Evolutionary conservation across 2,113 vertebrate genomes (phyloP).

Genomic region (Cacatua alba): DNA sequence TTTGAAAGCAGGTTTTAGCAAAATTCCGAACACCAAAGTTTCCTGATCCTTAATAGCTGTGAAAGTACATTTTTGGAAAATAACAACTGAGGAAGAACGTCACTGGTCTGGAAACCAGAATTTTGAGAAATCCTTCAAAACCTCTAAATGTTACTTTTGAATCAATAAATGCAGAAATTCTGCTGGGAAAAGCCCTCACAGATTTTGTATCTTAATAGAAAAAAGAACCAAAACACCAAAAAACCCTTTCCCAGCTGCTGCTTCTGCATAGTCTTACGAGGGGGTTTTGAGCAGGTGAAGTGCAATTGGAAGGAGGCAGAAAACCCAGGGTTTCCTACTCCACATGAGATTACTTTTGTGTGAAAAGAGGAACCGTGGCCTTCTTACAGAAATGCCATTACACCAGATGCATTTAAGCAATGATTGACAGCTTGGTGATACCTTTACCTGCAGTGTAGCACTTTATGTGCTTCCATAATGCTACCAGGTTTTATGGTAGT

Average conservation of each 20-base stretch:
- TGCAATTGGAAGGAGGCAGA: not conserved
- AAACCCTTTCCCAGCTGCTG: not conserved
- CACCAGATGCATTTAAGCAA: not conserved
- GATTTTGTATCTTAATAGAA: not conserved
- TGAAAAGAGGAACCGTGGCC: not conserved
- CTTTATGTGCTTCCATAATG: not conserved
- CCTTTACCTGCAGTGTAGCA: not conserved
- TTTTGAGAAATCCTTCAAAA: not conserved
- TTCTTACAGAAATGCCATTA: not conserved
- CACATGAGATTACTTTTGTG: not conserved
- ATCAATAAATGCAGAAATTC: not conserved
- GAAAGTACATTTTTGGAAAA: not conserved
- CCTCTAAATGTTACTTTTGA: not conserved
- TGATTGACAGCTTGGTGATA: not conserved
- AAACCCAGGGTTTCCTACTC: not conserved
- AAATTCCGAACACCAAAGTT: not conserved
- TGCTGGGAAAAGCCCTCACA: not conserved
- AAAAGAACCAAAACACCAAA: not conserved
- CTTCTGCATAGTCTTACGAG: not conserved
- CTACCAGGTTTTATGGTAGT: not conserved
- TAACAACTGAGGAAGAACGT: rapidly evolving
- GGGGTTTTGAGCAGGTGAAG: not conserved
- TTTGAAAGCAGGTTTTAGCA: not conserved
- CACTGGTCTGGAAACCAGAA: not conserved
- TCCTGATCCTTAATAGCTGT: not conserved